Percentiles rank a stretch among this genome's conserved stretches.
Conservation (phyloP, 2,888 invertebrate species). For the Choreutis nemorana region DNA sequence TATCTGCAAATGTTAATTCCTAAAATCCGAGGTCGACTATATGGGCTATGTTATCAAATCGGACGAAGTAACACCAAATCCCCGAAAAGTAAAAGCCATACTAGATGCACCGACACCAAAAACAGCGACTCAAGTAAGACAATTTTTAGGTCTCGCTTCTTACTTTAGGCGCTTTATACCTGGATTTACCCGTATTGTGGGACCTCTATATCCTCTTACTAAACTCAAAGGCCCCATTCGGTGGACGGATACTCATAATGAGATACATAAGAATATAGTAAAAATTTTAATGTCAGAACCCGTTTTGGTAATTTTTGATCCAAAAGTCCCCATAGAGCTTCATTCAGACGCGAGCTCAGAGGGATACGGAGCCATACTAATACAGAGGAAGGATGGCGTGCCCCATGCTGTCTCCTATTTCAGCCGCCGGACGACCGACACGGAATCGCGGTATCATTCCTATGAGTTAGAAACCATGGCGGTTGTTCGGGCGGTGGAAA, state of each 20-base stretch:
- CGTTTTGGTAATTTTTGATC: slow-evolving; percentile 11
- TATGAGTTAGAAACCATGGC: slow-evolving; percentile 10
- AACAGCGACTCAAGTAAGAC: slow-evolving; percentile 12
- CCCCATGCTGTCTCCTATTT: slow-evolving; percentile 4
- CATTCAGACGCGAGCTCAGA: slow-evolving; percentile 12
- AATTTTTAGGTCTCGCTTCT: slow-evolving; percentile 9
- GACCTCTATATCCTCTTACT: slow-evolving; percentile 16
- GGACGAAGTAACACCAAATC: slow-evolving; percentile 14
- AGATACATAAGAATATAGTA: slow-evolving; percentile 15
- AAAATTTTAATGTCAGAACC: slow-evolving; percentile 12
- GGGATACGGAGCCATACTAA: slow-evolving; percentile 9
- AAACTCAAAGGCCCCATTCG: slow-evolving; percentile 14
- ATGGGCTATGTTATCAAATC: slow-evolving; percentile 11
- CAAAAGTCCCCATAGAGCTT: slow-evolving; percentile 7
- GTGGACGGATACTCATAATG: slow-evolving; percentile 16
- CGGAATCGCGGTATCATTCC: slow-evolving; percentile 7
- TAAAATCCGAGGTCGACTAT: slow-evolving; percentile 13
- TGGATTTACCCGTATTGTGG: slow-evolving; percentile 13
- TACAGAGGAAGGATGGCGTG: slow-evolving; percentile 5
- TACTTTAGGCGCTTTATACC: slow-evolving; percentile 18
- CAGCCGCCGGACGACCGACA: slow-evolving; percentile 7
- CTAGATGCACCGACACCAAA: slow-evolving; percentile 9
- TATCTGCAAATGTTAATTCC: slow-evolving; percentile 13
- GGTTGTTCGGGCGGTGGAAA: slow-evolving; percentile 2
- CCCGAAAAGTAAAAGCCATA: slow-evolving; percentile 11